A percentile compares a stretch with the other conserved stretches of the same genome.
These are phyloP conservation scores for Agrilus cyanescens DNA, from an alignment of 2,888 invertebrate genomes.

Conservation along the genomic window DNA sequence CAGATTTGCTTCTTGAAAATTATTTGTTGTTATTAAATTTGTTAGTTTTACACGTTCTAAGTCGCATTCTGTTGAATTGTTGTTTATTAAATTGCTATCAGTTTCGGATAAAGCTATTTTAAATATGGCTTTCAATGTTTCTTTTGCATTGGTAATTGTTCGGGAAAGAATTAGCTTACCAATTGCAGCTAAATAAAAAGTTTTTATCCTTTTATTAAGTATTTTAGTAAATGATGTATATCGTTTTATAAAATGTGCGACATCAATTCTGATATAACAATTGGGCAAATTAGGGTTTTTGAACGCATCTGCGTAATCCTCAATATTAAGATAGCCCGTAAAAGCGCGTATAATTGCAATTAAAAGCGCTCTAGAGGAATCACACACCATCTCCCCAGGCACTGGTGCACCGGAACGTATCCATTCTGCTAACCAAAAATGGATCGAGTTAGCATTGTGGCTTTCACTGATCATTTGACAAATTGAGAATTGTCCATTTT, in stretches of 20 bases:
- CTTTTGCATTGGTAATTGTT: not conserved
- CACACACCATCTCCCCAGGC: not conserved
- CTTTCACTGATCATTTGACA: conserved; percentile 6
- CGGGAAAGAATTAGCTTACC: conserved; percentile 3
- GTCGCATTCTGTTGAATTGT: not conserved
- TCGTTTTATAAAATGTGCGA: conserved; percentile 6
- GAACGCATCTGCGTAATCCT: not conserved
- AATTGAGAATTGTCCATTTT: conserved; percentile 2
- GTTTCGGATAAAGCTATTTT: conserved; percentile 3
- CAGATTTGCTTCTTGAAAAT: too few relatives aligned
- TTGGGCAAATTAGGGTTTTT: not conserved
- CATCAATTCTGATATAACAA: conserved; percentile 6
- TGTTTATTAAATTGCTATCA: not conserved
- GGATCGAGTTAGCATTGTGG: conserved; percentile 4
- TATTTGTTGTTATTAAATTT: not conserved
- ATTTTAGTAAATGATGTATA: conserved; percentile 4
- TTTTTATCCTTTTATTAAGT: not conserved
- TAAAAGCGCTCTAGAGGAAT: not conserved
- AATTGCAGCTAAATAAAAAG: conserved; percentile 1
- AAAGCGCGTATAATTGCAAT: not conserved
- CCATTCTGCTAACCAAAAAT: conserved; percentile 7
- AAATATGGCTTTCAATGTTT: conserved; percentile 1
- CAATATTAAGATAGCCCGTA: not conserved
- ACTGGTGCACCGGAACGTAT: conserved; percentile 1
- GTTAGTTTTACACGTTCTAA: conserved; percentile 1